Evolutionary conservation across 37 sponge, comb jelly and placozoan species (phyloP).

Genomic region (Halisarca cf. caerulea): DNA sequence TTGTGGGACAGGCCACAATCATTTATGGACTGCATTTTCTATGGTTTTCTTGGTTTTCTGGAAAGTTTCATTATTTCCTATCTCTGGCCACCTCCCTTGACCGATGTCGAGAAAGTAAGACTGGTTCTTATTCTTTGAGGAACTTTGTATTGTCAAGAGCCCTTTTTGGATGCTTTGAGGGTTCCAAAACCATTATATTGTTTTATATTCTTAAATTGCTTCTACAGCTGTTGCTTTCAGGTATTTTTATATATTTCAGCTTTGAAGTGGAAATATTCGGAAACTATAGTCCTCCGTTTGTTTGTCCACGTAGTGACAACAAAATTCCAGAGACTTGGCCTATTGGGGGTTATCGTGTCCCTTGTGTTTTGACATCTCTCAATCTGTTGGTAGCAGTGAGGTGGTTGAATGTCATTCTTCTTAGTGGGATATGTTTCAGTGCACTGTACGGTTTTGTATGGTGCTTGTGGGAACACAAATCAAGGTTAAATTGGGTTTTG

Average conservation of each 20-base stretch:
- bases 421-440: not conserved
- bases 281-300: conserved; percentile 44
- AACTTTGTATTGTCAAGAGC: conserved; percentile 43
- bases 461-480: conserved; percentile 30
- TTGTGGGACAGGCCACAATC: conserved; percentile 33
- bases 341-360: not conserved
- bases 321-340: conserved; percentile 25
- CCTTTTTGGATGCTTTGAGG: not conserved
- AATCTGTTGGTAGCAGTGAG: conserved; percentile 44
- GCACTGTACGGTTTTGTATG: conserved; percentile 40
- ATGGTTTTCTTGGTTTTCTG: conserved; percentile 54
- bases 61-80: conserved; percentile 57
- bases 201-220: not conserved
- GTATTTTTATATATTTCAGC: not conserved
- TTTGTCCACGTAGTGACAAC: conserved; percentile 37
- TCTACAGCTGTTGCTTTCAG: not conserved
- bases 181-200: not conserved
- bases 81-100: conserved; percentile 34
- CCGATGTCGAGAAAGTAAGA: conserved; percentile 33
- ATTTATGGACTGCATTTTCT: conserved; percentile 60
- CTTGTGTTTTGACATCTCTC: conserved; percentile 33
- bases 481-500: conserved; percentile 31
- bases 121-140: conserved; percentile 35
- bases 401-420: conserved; percentile 42
- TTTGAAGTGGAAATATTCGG: conserved; percentile 33